Evolutionary conservation across 1,140 invertebrate species (phyloP).

Genomic region (Brachionus calyciflorus): DNA sequence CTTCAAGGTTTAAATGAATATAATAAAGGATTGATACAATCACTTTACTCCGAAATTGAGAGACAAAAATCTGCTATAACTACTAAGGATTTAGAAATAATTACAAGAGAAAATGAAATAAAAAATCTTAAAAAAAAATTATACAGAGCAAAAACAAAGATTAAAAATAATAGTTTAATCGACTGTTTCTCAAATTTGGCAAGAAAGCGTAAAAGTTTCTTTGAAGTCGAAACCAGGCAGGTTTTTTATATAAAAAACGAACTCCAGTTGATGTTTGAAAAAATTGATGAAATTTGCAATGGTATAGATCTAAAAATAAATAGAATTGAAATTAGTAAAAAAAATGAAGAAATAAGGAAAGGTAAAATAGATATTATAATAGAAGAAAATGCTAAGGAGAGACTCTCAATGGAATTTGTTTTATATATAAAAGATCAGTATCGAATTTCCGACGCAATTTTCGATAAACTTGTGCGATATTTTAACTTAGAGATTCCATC

Average conservation of each 20-base stretch:
- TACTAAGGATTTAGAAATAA: background rate
- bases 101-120: background rate
- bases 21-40: background rate
- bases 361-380: background rate
- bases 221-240: background rate
- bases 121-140: background rate
- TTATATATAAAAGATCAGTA: slow-evolving; percentile 17
- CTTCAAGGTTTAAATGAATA: slow-evolving; percentile 13
- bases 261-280: slow-evolving; percentile 3
- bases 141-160: background rate
- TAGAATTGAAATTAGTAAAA: background rate
- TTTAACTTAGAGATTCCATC: slow-evolving; percentile 4
- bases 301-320: too few relatives aligned
- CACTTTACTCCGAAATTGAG: background rate
- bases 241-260: background rate
- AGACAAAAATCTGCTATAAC: background rate
- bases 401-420: background rate
- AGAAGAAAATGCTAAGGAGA: background rate
- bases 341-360: background rate
- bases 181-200: background rate
- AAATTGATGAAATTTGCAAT: background rate
- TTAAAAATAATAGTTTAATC: background rate
- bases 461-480: background rate
- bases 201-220: background rate
- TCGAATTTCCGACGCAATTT: background rate